A percentile compares a stretch with the other conserved stretches of the same genome.
These are phyloP conservation scores for Microchirus variegatus DNA, from an alignment of 2,797 vertebrate species.

Conservation along the genomic window DNA sequence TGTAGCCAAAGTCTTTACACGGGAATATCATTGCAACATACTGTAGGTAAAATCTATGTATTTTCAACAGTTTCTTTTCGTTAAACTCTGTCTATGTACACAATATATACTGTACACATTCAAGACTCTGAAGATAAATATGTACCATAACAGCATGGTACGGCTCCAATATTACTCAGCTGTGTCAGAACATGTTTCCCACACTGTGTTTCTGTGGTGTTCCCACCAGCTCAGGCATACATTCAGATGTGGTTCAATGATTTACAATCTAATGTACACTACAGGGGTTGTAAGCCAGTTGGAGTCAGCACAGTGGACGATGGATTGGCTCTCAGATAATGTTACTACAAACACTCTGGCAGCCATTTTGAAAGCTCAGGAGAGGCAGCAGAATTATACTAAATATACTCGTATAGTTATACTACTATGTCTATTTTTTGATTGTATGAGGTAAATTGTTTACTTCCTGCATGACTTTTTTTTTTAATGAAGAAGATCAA, in stretches of 20 bases:
- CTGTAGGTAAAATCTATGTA: slow-evolving; percentile 56
- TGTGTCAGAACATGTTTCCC: slow-evolving; percentile 34
- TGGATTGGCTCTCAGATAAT: background rate
- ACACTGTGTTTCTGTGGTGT: slow-evolving; percentile 27
- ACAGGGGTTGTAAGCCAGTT: slow-evolving; percentile 48
- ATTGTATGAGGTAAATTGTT: too few species aligned
- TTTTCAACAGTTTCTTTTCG: slow-evolving; percentile 52
- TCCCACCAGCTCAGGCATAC: slow-evolving; percentile 79
- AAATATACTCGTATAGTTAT: too few species aligned
- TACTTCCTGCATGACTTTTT: too few species aligned
- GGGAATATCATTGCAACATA: slow-evolving; percentile 60
- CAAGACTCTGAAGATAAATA: slow-evolving; percentile 71
- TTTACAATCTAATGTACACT: slow-evolving; percentile 82
- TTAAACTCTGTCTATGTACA: slow-evolving; percentile 77
- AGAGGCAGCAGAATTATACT: too few species aligned
- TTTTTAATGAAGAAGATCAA: too few species aligned
- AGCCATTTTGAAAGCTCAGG: slow-evolving; percentile 14
- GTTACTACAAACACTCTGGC: background rate
- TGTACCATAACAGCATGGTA: slow-evolving; percentile 34
- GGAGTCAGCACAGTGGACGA: slow-evolving; percentile 31
- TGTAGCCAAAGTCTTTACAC: slow-evolving; percentile 70
- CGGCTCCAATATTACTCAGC: slow-evolving; percentile 45
- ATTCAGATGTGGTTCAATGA: slow-evolving; percentile 89
- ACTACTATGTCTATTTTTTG: too few species aligned
- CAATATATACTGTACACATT: slow-evolving; percentile 67